Evolutionary conservation across 2,888 invertebrate genomes (phyloP).

Genomic region (Lithophane socia): DNA sequence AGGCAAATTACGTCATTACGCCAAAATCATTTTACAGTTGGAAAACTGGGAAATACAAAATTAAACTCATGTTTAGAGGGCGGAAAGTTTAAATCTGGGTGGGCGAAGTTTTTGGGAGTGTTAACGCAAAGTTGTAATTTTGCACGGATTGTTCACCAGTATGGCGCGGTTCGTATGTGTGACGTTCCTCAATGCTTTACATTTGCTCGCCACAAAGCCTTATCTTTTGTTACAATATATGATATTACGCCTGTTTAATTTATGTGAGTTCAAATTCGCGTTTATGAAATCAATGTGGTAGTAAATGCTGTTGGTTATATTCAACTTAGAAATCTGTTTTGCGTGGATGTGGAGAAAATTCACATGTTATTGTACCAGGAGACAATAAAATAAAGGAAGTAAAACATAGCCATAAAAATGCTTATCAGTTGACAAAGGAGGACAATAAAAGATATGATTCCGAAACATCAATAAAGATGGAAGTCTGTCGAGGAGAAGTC

Average conservation of each 20-base stretch:
- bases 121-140: constrained; percentile 56
- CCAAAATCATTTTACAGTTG: constrained; percentile 57
- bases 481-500: constrained; percentile 72
- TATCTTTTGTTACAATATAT: constrained; percentile 69
- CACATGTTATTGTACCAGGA: constrained; percentile 39
- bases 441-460: constrained; percentile 71
- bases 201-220: constrained; percentile 71
- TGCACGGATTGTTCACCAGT: constrained; percentile 67
- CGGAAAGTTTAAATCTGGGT: constrained; percentile 47
- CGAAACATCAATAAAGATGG: constrained; percentile 73
- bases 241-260: constrained; percentile 56
- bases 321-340: constrained; percentile 34
- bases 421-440: constrained; percentile 66
- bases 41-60: constrained; percentile 28
- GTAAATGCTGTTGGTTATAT: constrained; percentile 1
- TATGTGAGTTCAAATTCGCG: constrained; percentile 42
- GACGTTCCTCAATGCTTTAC: constrained; percentile 69
- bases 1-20: constrained; percentile 69
- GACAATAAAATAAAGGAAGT: constrained; percentile 59
- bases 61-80: constrained; percentile 8
- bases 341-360: constrained; percentile 10
- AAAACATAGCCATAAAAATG: constrained; percentile 62
- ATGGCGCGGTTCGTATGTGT: constrained; percentile 67
- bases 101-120: constrained; percentile 29
- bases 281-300: constrained; percentile 34